Evolutionary conservation across 2,113 vertebrate genomes (phyloP).

Genomic region (Pelecanus crispus): DNA sequence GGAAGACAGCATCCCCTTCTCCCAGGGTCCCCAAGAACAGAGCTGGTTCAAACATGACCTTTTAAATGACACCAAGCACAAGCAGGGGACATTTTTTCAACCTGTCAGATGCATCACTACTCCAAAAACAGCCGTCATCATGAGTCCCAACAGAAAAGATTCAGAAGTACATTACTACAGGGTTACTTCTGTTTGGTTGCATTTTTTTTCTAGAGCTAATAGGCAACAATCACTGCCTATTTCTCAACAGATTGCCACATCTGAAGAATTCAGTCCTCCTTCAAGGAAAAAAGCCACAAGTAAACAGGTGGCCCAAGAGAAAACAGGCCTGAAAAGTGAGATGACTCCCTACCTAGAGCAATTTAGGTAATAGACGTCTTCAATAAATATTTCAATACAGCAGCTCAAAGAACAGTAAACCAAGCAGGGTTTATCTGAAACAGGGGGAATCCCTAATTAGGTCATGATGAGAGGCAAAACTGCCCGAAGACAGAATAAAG

Average conservation of each 20-base stretch:
- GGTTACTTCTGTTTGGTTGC: background rate
- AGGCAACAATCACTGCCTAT: background rate
- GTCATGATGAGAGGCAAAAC: background rate
- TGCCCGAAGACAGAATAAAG: background rate
- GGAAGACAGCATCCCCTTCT: background rate
- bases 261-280: background rate
- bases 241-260: background rate
- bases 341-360: background rate
- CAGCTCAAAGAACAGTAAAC: background rate
- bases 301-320: background rate
- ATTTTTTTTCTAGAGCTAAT: background rate
- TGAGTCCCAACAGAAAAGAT: background rate
- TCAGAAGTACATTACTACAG: background rate
- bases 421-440: background rate
- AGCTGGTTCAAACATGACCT: background rate
- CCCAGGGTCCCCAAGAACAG: accelerated
- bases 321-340: background rate
- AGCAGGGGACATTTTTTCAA: background rate
- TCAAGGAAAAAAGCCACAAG: background rate
- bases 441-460: background rate
- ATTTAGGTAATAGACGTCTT: background rate
- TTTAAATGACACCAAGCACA: background rate
- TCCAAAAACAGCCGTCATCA: background rate
- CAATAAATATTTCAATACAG: background rate
- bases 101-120: background rate